Base-by-base conservation (phyloP, 2,113 vertebrate species). In the Peromyscus californicus region DNA sequence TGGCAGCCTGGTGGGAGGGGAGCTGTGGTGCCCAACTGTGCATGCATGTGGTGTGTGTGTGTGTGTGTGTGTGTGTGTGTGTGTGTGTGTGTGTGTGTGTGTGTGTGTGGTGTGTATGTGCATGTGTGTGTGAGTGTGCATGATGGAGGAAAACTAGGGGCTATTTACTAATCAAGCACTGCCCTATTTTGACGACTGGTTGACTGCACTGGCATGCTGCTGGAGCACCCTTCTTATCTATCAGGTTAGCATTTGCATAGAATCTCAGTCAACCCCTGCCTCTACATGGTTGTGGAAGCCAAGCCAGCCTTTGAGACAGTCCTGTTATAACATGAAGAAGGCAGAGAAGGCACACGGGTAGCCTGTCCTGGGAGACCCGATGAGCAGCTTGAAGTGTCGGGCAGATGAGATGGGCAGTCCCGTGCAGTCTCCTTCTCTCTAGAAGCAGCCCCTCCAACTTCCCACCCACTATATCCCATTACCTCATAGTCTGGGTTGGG, bases 401-500 rank as follows among this genome's bases (percentile, higher is more conserved):
- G n/a, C 9, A 39, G 82, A 67, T 48, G 15, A 69, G 67, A 59
- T 31, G 76, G 13, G 21, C 13, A 31, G 21, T 51, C 42, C 78
- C 42, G 17, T 15, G 42, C 69, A 17, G n/a, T n/a, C n/a, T 33
- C 11, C 36, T 75, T 16, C 65, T 57, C 79, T 45, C 21, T 17
- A n/a, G 93, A 63, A 51, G 54, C 21, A 8, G 10, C 15, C 33
- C 61, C 12, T 31, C 12, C 33, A 45, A 74, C 36, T 7, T 72
- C 45, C 86, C 16, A 1, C 76, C 65, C 12, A 29, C 33, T 45
- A 33, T 33, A 69, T 87, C 70, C 24, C 4, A 65, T 90, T 98
- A 99, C 99, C 99, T 99, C 99, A 0, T 99, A 99, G 97, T 99
- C 99, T 0, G 99, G 99, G 91, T 99, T 99, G 26, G 99, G 99